Percentiles rank a stretch among this genome's conserved stretches.
Conservation (phyloP, 2,797 vertebrate species). For the Numenius phaeopus region DNA sequence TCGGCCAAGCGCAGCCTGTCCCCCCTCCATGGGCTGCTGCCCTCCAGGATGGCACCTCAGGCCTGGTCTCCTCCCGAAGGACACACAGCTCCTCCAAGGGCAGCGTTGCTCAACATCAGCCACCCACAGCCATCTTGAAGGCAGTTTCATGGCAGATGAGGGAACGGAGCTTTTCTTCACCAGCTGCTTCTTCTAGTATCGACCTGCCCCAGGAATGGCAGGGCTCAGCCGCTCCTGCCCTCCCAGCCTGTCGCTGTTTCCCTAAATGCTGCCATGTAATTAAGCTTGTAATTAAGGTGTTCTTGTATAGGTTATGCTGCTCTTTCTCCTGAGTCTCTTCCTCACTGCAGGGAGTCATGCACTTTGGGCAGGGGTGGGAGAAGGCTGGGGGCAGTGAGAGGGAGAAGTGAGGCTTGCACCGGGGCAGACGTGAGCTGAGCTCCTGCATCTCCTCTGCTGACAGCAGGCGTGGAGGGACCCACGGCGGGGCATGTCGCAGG, state of each 20-base stretch:
- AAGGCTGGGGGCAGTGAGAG: background rate
- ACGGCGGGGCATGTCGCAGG: background rate
- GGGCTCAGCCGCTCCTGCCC: background rate
- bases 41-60: background rate
- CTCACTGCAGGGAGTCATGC: background rate
- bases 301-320: background rate
- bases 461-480: background rate
- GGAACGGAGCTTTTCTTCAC: background rate
- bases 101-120: background rate
- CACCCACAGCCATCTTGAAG: accelerated
- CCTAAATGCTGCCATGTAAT: background rate
- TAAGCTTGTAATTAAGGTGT: background rate
- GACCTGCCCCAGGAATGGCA: no score
- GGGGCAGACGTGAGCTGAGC: accelerated
- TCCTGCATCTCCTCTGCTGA: background rate
- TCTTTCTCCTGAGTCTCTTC: background rate
- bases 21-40: accelerated
- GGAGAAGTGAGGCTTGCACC: accelerated
- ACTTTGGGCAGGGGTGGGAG: background rate
- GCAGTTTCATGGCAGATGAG: background rate
- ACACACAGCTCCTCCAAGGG: accelerated
- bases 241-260: background rate
- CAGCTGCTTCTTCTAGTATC: background rate
- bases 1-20: accelerated
- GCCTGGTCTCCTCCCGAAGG: background rate